Base-by-base conservation (phyloP, 2,797 vertebrate species). In the Channallabes apus region DNA sequence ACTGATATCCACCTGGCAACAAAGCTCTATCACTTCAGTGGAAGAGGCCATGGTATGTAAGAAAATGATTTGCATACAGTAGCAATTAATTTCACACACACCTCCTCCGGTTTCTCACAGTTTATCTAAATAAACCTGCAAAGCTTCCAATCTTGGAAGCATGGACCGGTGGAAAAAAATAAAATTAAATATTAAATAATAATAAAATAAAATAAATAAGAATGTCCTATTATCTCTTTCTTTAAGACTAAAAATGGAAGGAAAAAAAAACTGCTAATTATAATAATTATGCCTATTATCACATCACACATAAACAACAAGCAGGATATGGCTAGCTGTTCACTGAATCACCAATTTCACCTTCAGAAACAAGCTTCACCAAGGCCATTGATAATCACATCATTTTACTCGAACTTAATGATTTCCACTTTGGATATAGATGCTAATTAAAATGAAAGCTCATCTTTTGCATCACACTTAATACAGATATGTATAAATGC, bases 61-160 rank as follows among this genome's bases (percentile, higher is more conserved):
- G 32, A 15, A 76, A 58, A 20, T 1, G 56, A 77, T 77, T 35
- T 2, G 9, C n/a, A 59, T 58, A 54, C 54, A 58, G 73, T 2
- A 77, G 75, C 29, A 77, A 77, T 59, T 59, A 59, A 77, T 77
- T 77, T 77, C 73, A 76, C 73, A 76, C 35, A 59, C 75, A 77
- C 54, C 75, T 58, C 75, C 75, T 61, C 75, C 20, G 5, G 54
- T 24, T 59, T 77, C 18, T 77, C 54, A 35, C 75, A 59, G 75
- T 32, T 59, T 77, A 22, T 77, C 73, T 22, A 4, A 17, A 59
- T 54, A 15, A 76, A 58, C 27, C 27, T 76, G 54, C 54, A 14
- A 59, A 59, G 22, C 29, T 35, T 24, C 4, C 29, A 35, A 9
- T n/a, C 7, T 61, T 17, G 58, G 22, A 78, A n/a, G 22, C 12